Base-by-base conservation (phyloP, 2,797 vertebrate genomes). In the Lithobates pipiens region DNA sequence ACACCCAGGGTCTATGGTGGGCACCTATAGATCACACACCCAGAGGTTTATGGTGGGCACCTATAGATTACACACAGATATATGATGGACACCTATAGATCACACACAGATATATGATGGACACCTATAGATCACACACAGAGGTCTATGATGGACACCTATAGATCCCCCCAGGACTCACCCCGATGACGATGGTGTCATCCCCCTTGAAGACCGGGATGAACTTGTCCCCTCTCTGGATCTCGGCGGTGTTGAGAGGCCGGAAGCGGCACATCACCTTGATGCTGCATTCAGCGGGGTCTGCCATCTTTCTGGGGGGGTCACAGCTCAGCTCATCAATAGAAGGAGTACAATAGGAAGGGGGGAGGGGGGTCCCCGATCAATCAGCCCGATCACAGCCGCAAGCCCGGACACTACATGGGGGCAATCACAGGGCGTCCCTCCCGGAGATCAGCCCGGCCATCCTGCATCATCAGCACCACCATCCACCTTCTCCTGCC, bases 211-310 rank as follows among this genome's bases (percentile, higher is more conserved):
- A 98, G 92, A 96, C 96, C 1, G 97, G 96, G 90, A 97, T 95
- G 89, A 93, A 95, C 93, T 96, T 97, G 92, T 99, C 97, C 76
- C 97, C 97, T 46, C 97, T 94, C n/a, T 90, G 93, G 63, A 95
- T 95, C 93, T 99, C 97, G 2, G 97, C 93, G 25, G 96, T 93
- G 91, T 96, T 99, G 86, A 98, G 93, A 83, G 97, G 97, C 91
- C 97, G 94, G 93, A 99, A 98, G 87, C 97, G 95, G 91, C 97
- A 98, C 97, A 98, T 96, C 92, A 99, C 97, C 93, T 97, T 97
- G 88, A 98, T 97, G 89, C 97, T 97, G 93, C 96, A 96, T 91
- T 96, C 96, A 21, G 95, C 94, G n/a, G 96, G 95, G 81, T 95
- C 96, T 93, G 91, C 93, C 96, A 96, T 96, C 88, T 84, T 84